Evolutionary conservation across 2,888 invertebrate species (phyloP).

Genomic region (Corbicula japonica): DNA sequence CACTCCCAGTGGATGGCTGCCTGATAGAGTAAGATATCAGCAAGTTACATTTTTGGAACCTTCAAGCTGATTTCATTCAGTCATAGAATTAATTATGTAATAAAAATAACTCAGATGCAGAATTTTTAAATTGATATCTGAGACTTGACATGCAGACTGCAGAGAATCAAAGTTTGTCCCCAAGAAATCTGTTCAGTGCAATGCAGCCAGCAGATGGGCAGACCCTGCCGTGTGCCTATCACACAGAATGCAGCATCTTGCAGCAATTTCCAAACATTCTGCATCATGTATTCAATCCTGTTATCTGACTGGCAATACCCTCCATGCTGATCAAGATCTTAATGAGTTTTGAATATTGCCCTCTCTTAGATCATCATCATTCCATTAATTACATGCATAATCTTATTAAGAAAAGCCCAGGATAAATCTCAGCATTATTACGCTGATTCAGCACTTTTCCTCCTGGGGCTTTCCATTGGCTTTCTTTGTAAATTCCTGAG

Average conservation of each 20-base stretch:
- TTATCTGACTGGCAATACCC: slow-evolving; percentile 13
- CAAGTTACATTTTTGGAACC: too few species aligned
- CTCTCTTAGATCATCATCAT: slow-evolving; percentile 2
- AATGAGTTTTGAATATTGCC: slow-evolving; percentile 16
- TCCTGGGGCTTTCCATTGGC: neutral
- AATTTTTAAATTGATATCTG: too few species aligned
- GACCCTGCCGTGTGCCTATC: neutral
- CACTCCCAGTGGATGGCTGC: too few species aligned
- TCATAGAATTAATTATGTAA: too few species aligned
- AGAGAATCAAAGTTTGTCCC: too few species aligned
- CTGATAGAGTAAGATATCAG: too few species aligned
- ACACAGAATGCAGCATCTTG: slow-evolving; percentile 7
- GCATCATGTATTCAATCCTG: neutral
- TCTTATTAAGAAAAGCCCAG: slow-evolving; percentile 8
- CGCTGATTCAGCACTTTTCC: slow-evolving; percentile 13
- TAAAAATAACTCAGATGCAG: too few species aligned
- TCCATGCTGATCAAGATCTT: slow-evolving; percentile 5
- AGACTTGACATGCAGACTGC: too few species aligned
- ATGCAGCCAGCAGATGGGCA: slow-evolving; percentile 7
- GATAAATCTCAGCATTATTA: slow-evolving; percentile 15
- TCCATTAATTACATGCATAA: slow-evolving; percentile 17
- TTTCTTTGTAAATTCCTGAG: slow-evolving; percentile 19
- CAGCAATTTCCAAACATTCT: slow-evolving; percentile 16
- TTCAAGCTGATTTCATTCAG: too few species aligned
- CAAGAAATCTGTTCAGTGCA: too few species aligned